Evolutionary conservation across 1,140 invertebrate genomes (phyloP).

Genomic region (Popillia japonica): DNA sequence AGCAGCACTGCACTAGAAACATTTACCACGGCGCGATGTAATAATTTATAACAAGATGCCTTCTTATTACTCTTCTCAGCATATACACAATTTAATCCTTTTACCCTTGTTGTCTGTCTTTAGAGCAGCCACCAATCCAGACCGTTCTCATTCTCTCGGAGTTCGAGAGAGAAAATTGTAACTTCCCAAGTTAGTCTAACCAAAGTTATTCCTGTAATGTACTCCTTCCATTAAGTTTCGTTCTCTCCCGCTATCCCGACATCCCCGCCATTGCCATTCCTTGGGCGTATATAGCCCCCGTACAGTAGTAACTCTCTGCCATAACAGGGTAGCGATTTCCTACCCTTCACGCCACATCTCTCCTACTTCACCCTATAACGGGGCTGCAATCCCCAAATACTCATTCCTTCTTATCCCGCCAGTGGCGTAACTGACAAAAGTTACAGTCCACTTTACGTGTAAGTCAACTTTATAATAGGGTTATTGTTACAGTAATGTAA

Average conservation of each 20-base stretch:
- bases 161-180: constrained; percentile 33
- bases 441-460: too few relatives aligned
- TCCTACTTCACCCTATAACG: background rate
- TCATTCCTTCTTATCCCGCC: background rate
- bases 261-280: background rate
- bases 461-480: too few relatives aligned
- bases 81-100: constrained; percentile 7
- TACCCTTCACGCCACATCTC: background rate
- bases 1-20: background rate
- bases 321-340: constrained; percentile 21
- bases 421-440: too few relatives aligned
- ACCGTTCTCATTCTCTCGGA: constrained; percentile 2
- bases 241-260: constrained; percentile 31
- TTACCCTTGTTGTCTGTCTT: constrained; percentile 22
- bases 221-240: constrained; percentile 56
- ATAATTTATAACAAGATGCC: constrained; percentile 7
- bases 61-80: background rate
- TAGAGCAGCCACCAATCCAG: background rate
- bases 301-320: constrained; percentile 14
- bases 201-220: constrained; percentile 57
- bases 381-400: background rate
- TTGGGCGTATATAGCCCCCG: background rate
- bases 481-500: too few relatives aligned
- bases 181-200: constrained; percentile 47
- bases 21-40: background rate